These are phyloP conservation scores for Piaya cayana DNA, from an alignment of 2,113 vertebrate species.

Conservation along the genomic window DNA sequence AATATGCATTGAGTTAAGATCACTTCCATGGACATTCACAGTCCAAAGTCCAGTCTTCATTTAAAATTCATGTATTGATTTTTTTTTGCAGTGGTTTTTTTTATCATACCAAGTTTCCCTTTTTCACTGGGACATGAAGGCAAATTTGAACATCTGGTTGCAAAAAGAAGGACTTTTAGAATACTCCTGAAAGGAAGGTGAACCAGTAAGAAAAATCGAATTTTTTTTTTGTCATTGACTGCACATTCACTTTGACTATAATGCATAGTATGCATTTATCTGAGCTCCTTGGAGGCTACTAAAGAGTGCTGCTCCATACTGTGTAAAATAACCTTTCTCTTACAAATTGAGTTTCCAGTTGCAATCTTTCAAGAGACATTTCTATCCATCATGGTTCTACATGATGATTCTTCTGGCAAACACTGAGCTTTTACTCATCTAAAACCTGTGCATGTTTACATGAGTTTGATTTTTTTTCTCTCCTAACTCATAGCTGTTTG, in stretches of 20 bases:
- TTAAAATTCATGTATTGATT: not conserved
- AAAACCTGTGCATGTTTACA: not conserved
- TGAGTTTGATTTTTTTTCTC: not conserved
- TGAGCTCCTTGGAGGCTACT: not conserved
- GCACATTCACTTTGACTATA: not conserved
- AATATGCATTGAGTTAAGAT: not conserved
- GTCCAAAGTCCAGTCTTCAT: not conserved
- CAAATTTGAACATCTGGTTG: not conserved
- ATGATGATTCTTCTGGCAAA: not conserved
- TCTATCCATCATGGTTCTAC: not conserved
- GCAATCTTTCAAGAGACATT: not conserved
- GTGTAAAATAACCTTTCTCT: not conserved
- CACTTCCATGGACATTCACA: not conserved
- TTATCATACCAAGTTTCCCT: not conserved
- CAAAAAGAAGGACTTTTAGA: not conserved
- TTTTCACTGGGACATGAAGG: not conserved
- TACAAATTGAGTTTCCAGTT: not conserved
- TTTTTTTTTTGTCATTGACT: not conserved
- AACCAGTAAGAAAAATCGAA: not conserved
- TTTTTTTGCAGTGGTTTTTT: not conserved
- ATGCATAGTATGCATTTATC: not conserved
- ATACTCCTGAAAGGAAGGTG: not conserved
- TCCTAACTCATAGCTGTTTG: not conserved
- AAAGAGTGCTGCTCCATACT: not conserved
- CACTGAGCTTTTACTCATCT: not conserved